Base-by-base conservation (phyloP, 2,888 invertebrate genomes). In the Julus scanicus region DNA sequence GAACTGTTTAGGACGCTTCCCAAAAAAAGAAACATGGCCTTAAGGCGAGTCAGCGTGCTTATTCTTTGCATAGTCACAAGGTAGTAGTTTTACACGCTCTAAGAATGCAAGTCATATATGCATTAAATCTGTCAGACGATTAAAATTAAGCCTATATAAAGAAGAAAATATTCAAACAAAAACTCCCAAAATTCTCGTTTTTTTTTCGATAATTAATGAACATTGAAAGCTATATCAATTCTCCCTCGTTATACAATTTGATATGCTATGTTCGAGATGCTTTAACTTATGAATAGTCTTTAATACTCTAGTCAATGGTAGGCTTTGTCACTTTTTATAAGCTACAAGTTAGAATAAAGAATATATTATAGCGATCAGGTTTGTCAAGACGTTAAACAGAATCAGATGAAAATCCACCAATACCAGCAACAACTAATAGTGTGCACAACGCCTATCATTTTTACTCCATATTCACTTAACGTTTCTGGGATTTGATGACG, bases 161-260 rank as follows among this genome's bases (percentile, higher is more conserved):
- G n/a, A n/a, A n/a, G n/a, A 13, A 71, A 71, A 29, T 71, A 20
- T 71, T 71, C 71, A 71, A 71, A 71, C 71, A 71, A 71, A 71
- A 29, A 29, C 71, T n/a, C 71, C 6, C 29, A 5, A 29, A 80
- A 80, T 5, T 44, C 44, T 44, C 0, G 37, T 80, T 37, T 80
- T 80, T 80, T 80, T 29, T 80, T 37, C 80, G 71, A 80, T 80
- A 80, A 80, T 80, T 80, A 80, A 80, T 80, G 80, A 80, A 11
- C 80, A 80, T 80, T 37, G 80, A 80, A 37, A 29, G 15, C 80
- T 20, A 44, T 29, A 80, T 37, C 80, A 80, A 37, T 37, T 80
- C 37, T 80, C 37, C 29, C 80, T 29, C 80, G 9, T 80, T 37
- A 80, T 37, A 11, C 37, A 80, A 37, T 37, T 37, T 37, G 80